phyloP scores from a whole-genome alignment of 2,888 invertebrate genomes.

The Sisyra terminalis region DNA sequence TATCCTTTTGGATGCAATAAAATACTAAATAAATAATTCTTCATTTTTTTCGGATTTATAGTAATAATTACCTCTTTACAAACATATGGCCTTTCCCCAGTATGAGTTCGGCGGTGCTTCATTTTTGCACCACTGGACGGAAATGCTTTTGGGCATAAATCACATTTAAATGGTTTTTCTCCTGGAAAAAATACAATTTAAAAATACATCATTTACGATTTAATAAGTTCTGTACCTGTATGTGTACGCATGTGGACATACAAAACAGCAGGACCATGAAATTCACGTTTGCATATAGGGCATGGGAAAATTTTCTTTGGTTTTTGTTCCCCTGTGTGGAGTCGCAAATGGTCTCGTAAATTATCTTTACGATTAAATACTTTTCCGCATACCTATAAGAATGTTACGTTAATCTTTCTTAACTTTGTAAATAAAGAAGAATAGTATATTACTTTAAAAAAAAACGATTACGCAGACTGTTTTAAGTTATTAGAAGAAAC shows the following conservation, averaged over 20 bases:
- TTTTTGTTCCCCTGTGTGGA: slow-evolving; percentile 35
- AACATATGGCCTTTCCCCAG: slow-evolving; percentile 43
- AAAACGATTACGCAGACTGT: no score
- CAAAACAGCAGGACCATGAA: slow-evolving; percentile 40
- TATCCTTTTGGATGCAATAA: not conserved
- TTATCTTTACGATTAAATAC: slow-evolving; percentile 55
- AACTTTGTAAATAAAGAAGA: no score
- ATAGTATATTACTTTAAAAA: no score
- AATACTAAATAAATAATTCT: not conserved
- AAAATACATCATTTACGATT: not conserved
- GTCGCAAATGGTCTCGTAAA: slow-evolving; percentile 51
- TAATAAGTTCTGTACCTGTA: slow-evolving; percentile 34
- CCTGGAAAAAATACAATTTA: slow-evolving; percentile 16
- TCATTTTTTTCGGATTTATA: not conserved
- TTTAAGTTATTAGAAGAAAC: no score
- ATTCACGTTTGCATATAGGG: slow-evolving; percentile 46
- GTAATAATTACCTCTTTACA: slow-evolving; percentile 26
- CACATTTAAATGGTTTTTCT: slow-evolving; percentile 46
- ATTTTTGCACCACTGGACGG: slow-evolving; percentile 59
- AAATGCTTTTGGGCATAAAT: slow-evolving; percentile 55
- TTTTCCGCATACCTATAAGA: slow-evolving; percentile 47
- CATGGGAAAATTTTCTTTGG: slow-evolving; percentile 42
- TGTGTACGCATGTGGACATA: slow-evolving; percentile 50
- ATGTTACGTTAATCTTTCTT: no score
- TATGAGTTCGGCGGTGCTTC: slow-evolving; percentile 46